These are phyloP conservation scores for Apodemia mormo DNA, from an alignment of 2,888 invertebrate genomes.

Conservation along the genomic window DNA sequence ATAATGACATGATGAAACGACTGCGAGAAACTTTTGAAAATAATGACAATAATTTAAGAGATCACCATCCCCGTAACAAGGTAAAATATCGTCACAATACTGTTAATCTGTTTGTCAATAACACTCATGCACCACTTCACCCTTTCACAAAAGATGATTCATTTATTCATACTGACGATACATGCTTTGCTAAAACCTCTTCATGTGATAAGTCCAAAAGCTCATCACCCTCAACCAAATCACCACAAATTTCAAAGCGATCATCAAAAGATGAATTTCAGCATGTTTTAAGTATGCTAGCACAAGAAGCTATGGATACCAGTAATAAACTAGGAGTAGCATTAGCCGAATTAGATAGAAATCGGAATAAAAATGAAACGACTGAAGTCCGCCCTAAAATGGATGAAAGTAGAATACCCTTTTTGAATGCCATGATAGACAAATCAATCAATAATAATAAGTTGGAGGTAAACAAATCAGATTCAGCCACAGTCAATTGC, in stretches of 20 bases:
- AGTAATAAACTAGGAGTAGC: constrained; percentile 87
- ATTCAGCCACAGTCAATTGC: constrained; percentile 25
- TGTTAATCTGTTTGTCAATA: constrained; percentile 75
- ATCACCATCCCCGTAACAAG: constrained; percentile 73
- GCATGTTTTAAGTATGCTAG: constrained; percentile 87
- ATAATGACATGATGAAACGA: constrained; percentile 80
- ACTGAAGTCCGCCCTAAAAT: constrained; percentile 72
- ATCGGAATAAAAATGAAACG: constrained; percentile 66
- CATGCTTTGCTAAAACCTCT: constrained; percentile 73
- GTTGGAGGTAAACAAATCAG: constrained; percentile 47
- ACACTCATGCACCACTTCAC: constrained; percentile 67
- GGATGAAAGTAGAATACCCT: constrained; percentile 73
- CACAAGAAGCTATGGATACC: constrained; percentile 88
- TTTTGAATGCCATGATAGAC: constrained; percentile 73
- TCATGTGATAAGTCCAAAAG: constrained; percentile 79
- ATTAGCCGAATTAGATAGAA: constrained; percentile 81
- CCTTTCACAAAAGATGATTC: constrained; percentile 79
- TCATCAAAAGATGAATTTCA: constrained; percentile 82
- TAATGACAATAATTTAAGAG: constrained; percentile 65
- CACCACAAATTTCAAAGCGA: constrained; percentile 75
- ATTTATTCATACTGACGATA: constrained; percentile 75
- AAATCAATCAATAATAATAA: constrained; percentile 51
- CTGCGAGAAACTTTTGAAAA: constrained; percentile 72
- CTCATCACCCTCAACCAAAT: constrained; percentile 80
- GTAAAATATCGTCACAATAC: constrained; percentile 79